Conservation (phyloP, 2,797 vertebrate genomes). For the Hyperoplus immaculatus region DNA sequence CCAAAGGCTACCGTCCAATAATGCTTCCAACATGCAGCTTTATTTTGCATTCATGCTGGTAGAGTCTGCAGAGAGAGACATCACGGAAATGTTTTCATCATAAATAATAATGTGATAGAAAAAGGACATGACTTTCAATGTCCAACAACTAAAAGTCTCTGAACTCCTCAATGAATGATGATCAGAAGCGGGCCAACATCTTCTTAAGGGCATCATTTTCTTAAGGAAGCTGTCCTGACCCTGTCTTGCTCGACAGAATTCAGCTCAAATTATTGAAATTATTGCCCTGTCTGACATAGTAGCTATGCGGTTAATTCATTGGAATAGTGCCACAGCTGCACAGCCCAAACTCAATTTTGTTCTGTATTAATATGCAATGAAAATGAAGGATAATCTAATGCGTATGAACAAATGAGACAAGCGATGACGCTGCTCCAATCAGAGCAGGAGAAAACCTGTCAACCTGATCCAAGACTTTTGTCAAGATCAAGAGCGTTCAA, state of each 20-base stretch:
- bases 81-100: constrained; percentile 12
- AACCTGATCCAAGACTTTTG: constrained; percentile 12
- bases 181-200: background rate
- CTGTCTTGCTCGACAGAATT: background rate
- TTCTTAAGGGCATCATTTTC: background rate
- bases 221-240: background rate
- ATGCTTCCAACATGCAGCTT: background rate
- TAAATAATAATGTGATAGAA: constrained; percentile 21
- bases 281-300: constrained; percentile 8
- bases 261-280: constrained; percentile 9
- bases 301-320: constrained; percentile 16
- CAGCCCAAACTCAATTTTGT: background rate
- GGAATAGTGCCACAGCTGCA: background rate
- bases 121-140: constrained; percentile 32
- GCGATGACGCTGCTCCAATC: constrained; percentile 16
- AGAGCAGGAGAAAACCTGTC: constrained; percentile 2
- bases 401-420: constrained; percentile 26
- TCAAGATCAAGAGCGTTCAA: too few relatives aligned
- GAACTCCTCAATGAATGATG: constrained; percentile 15
- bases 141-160: constrained; percentile 14
- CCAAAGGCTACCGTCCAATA: constrained; percentile 4
- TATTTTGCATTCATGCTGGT: constrained; percentile 5
- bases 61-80: constrained; percentile 3
- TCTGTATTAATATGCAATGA: too few relatives aligned
- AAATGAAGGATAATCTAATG: too few relatives aligned